Evolutionary conservation across 2,888 invertebrate genomes (phyloP).

Genomic region (Dione vanillae): DNA sequence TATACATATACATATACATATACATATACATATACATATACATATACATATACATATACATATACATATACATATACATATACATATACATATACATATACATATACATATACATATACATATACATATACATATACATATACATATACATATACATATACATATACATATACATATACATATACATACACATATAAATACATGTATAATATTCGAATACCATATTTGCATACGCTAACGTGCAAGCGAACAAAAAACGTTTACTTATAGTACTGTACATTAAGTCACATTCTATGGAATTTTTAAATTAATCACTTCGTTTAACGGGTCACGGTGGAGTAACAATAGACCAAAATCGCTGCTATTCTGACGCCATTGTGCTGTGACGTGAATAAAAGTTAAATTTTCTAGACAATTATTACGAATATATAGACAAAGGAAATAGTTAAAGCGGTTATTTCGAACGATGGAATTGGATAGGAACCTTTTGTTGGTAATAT

Average conservation of each 20-base stretch:
- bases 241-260: conserved; percentile 35
- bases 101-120: no score
- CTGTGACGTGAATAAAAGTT: conserved; percentile 30
- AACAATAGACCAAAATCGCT: conserved; percentile 32
- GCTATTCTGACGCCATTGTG: conserved; percentile 30
- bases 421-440: conserved; percentile 30
- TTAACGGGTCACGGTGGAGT: conserved; percentile 34
- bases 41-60: no score
- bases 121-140: no score
- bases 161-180: no score
- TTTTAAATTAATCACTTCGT: conserved; percentile 38
- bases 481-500: conserved; percentile 7
- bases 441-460: conserved; percentile 24
- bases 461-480: conserved; percentile 9
- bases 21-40: no score
- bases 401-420: conserved; percentile 37
- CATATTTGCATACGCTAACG: conserved; percentile 29
- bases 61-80: no score
- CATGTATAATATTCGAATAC: neutral
- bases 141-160: no score
- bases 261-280: conserved; percentile 17
- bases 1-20: no score
- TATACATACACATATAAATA: neutral
- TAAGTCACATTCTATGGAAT: conserved; percentile 32
- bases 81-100: no score